These are phyloP conservation scores for Mola mola DNA, from an alignment of 2,113 vertebrate species.

Conservation along the genomic window DNA sequence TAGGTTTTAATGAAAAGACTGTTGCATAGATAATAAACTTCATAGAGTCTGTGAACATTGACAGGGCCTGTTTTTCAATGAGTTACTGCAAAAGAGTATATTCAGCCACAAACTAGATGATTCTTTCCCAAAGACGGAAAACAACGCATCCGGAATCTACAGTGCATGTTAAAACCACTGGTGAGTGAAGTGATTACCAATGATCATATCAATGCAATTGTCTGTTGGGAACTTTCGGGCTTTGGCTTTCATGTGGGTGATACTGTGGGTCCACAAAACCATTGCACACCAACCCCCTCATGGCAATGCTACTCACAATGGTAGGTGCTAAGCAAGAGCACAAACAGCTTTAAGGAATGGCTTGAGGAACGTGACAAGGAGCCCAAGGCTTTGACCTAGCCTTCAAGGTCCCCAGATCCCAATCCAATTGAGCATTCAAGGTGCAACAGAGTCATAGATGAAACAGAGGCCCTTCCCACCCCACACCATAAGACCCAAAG, in stretches of 20 bases:
- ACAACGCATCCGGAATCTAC: too few relatives aligned
- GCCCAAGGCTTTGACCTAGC: neutral
- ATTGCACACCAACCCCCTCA: too few relatives aligned
- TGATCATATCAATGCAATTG: too few relatives aligned
- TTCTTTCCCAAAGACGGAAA: neutral
- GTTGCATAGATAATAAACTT: too few relatives aligned
- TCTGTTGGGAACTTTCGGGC: too few relatives aligned
- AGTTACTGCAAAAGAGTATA: slow-evolving; percentile 26
- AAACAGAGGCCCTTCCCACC: neutral
- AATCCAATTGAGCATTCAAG: neutral
- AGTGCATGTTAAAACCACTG: too few relatives aligned
- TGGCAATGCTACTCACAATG: too few relatives aligned
- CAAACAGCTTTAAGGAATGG: neutral
- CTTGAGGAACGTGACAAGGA: neutral
- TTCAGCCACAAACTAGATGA: neutral
- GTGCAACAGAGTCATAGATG: neutral
- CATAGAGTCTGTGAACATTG: slow-evolving; percentile 34
- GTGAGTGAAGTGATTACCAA: too few relatives aligned
- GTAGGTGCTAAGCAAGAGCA: neutral
- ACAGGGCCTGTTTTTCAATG: slow-evolving; percentile 11
- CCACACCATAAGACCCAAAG: neutral
- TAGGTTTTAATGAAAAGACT: slow-evolving; percentile 53
- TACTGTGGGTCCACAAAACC: too few relatives aligned
- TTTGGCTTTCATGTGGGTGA: too few relatives aligned
- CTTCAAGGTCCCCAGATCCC: neutral